Percentiles rank a stretch among this genome's conserved stretches.
Evolutionary conservation across 2,888 invertebrate species (phyloP).

Genomic region (Galerucella pusilla): DNA sequence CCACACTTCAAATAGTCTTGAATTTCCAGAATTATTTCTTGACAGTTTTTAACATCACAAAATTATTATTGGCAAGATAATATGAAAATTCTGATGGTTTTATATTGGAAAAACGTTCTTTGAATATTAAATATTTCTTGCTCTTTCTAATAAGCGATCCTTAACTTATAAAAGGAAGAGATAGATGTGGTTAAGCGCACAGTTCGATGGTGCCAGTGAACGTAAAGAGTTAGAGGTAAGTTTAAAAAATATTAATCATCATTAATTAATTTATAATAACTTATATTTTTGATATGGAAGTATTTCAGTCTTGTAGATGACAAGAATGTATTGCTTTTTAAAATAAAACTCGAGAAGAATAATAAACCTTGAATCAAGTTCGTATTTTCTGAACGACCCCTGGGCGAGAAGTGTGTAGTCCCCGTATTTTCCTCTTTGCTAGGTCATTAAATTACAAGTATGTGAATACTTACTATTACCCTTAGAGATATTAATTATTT

Average conservation of each 20-base stretch:
- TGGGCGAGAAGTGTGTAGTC: no score
- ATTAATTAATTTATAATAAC: no score
- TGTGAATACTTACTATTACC: no score
- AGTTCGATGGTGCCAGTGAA: constrained; percentile 25
- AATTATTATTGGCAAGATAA: constrained; percentile 43
- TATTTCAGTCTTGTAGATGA: no score
- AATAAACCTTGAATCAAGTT: no score
- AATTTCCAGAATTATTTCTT: constrained; percentile 33
- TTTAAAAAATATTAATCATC: background rate
- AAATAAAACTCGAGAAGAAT: no score
- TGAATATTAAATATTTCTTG: constrained; percentile 44
- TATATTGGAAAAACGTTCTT: constrained; percentile 38
- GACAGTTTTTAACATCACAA: constrained; percentile 33
- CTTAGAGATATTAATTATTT: no score
- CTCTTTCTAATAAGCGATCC: constrained; percentile 20
- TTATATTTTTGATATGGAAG: no score
- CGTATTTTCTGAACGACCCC: no score
- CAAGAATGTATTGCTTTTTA: no score
- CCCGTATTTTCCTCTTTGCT: no score
- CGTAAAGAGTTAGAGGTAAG: background rate
- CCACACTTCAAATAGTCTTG: constrained; percentile 26
- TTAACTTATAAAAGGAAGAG: constrained; percentile 36
- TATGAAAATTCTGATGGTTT: constrained; percentile 43
- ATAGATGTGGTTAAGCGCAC: background rate
- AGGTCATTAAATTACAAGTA: no score